phyloP scores from a whole-genome alignment of 2,888 invertebrate species.

The Malacosoma neustria region DNA sequence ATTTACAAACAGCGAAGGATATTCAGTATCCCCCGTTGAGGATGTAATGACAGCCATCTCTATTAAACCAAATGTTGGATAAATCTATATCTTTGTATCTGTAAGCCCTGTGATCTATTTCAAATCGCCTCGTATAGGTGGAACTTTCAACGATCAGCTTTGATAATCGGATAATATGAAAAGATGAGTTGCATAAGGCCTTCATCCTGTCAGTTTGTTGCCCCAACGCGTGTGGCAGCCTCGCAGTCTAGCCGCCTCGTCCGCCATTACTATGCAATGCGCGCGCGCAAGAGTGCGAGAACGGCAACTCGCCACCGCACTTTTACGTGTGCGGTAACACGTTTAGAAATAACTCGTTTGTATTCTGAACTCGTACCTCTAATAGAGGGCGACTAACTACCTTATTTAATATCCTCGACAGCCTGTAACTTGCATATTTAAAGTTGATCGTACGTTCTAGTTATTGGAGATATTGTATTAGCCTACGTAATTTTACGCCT shows the following conservation, averaged over 20 bases:
- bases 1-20: too few species aligned
- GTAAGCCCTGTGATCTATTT: too few species aligned
- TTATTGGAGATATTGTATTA: too few species aligned
- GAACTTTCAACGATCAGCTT: too few species aligned
- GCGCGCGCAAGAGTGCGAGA: constrained; percentile 23
- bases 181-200: constrained; percentile 4
- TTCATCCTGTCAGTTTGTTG: constrained; percentile 18
- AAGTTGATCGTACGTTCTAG: too few species aligned
- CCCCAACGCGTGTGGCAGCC: constrained; percentile 35
- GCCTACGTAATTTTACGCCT: too few species aligned
- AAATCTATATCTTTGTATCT: too few species aligned
- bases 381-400: neutral
- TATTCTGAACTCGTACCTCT: neutral
- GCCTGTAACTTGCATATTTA: neutral
- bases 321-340: constrained; percentile 1
- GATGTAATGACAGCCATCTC: too few species aligned
- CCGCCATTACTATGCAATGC: constrained; percentile 28
- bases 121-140: too few species aligned
- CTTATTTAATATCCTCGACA: neutral
- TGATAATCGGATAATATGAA: too few species aligned
- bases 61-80: too few species aligned
- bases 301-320: constrained; percentile 19
- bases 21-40: too few species aligned
- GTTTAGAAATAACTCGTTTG: neutral
- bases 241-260: constrained; percentile 39